These are phyloP conservation scores for Schizothorax lantsangensis DNA, from an alignment of 2,797 vertebrate species.

Conservation along the genomic window DNA sequence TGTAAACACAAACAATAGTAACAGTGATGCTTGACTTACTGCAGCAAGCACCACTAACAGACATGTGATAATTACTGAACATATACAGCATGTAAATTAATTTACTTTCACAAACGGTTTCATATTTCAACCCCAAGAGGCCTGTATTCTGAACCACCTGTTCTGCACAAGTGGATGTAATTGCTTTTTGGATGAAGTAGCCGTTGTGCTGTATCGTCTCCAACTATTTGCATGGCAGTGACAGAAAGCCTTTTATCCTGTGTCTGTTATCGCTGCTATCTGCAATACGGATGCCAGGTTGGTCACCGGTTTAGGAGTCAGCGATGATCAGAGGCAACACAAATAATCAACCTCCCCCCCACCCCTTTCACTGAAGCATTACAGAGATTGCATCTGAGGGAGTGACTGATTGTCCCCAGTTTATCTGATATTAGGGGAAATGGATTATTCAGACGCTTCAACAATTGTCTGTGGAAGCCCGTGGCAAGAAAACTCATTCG, in stretches of 20 bases:
- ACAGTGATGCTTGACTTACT: neutral
- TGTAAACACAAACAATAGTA: neutral
- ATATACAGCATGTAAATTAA: neutral
- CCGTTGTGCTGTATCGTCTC: neutral
- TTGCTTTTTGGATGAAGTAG: conserved; percentile 11
- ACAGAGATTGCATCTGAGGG: conserved; percentile 51
- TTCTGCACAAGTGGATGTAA: conserved; percentile 2
- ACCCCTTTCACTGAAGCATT: conserved; percentile 38
- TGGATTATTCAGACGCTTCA: conserved; percentile 54
- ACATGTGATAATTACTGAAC: neutral
- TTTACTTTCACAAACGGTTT: neutral
- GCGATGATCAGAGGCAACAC: conserved; percentile 20
- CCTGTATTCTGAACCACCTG: conserved; percentile 14
- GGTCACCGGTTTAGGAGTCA: conserved; percentile 10
- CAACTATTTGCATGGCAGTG: conserved; percentile 27
- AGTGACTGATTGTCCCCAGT: conserved; percentile 52
- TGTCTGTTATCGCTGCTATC: conserved; percentile 22
- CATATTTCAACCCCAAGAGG: neutral
- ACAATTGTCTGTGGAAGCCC: conserved; percentile 44
- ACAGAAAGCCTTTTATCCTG: conserved; percentile 19
- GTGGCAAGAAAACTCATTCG: conserved; percentile 53
- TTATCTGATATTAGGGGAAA: conserved; percentile 63
- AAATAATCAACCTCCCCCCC: neutral
- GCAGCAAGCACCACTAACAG: neutral
- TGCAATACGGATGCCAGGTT: conserved; percentile 19